Percentiles rank a stretch among this genome's conserved stretches.
Conservation (phyloP, 2,888 invertebrate species). For the Neoascia interrupta region DNA sequence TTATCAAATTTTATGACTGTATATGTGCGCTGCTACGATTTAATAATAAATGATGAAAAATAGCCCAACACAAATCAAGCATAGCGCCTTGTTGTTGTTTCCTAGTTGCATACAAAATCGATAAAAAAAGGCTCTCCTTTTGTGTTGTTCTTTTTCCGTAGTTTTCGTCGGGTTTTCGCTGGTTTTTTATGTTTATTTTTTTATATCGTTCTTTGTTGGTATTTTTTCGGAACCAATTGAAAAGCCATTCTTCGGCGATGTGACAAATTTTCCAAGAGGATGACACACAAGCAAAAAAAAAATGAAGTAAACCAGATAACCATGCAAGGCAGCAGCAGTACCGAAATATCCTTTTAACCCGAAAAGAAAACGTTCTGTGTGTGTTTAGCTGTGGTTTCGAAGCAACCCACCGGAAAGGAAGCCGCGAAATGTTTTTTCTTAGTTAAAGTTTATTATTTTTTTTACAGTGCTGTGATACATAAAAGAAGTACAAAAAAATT, state of each 20-base stretch:
- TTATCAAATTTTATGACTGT: slow-evolving; percentile 63
- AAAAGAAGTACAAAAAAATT: slow-evolving; percentile 19
- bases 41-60: slow-evolving; percentile 71
- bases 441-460: neutral
- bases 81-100: slow-evolving; percentile 56
- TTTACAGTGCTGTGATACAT: slow-evolving; percentile 40
- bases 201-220: neutral
- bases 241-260: slow-evolving; percentile 51
- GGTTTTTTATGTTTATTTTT: slow-evolving; percentile 4
- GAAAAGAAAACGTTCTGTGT: slow-evolving; percentile 4
- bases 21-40: slow-evolving; percentile 62
- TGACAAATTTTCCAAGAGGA: slow-evolving; percentile 38
- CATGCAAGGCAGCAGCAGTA: slow-evolving; percentile 38
- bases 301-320: slow-evolving; percentile 11
- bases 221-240: slow-evolving; percentile 57
- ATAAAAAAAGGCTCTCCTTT: slow-evolving; percentile 60
- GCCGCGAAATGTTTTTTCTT: neutral
- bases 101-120: slow-evolving; percentile 67
- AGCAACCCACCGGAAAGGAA: slow-evolving; percentile 36
- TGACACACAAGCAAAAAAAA: slow-evolving; percentile 36
- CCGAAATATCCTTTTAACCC: neutral
- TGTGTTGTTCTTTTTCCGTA: slow-evolving; percentile 27
- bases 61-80: slow-evolving; percentile 71
- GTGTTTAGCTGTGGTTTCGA: slow-evolving; percentile 13
- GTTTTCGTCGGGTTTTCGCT: slow-evolving; percentile 40